Base-by-base conservation (phyloP, 2,888 invertebrate genomes). In the Andrena hattorfiana region DNA sequence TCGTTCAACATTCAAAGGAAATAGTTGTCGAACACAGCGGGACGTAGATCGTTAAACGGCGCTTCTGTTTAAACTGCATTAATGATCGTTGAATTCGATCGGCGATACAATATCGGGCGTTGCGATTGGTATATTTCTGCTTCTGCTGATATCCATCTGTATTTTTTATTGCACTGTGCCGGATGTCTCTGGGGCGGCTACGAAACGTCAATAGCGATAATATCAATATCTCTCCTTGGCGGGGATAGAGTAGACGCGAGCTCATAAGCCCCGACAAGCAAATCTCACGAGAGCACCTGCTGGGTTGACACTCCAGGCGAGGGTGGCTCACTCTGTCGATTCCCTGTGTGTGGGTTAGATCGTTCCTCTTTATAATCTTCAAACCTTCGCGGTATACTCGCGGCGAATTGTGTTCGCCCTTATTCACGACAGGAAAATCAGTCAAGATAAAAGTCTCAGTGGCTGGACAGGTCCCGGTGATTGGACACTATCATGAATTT, bases 251-350 rank as follows among this genome's bases (percentile, higher is more conserved):
- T 73, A 76, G 64, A 63, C 63, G 66, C 77, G 35, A 26, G 60
- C 60, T 85, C 83, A 81, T 88, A 84, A 88, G 77, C 63, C 42
- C 56, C 48, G 75, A 81, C 79, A 80, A 81, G 84, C 64, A 80
- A 88, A 88, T 88, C 80, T 79, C 76, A 56, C 16, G 77, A 79
- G 86, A 74, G 73, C 87, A 87, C 81, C 86, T 86, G 86, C 88
- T 77, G 86, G 64, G 70, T 79, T 70, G 77, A 86, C 80, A 74
- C 72, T 81, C 20, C 30, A 32, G 72, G 28, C 71, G 10, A 7
- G 64, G 56, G 59, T 64, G 62, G 59, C 63, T 71, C 62, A 1
- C 42, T 71, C 54, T 67, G 26, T 26, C 32, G 51, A 32, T 49
- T n/a, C n/a, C n/a, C 56, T 10, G 10, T 26, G 56, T 20, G 42